A percentile compares a stretch with the other conserved stretches of the same genome.
Evolutionary conservation across 2,888 invertebrate genomes (phyloP).

Genomic region (Physocephala rufipes): DNA sequence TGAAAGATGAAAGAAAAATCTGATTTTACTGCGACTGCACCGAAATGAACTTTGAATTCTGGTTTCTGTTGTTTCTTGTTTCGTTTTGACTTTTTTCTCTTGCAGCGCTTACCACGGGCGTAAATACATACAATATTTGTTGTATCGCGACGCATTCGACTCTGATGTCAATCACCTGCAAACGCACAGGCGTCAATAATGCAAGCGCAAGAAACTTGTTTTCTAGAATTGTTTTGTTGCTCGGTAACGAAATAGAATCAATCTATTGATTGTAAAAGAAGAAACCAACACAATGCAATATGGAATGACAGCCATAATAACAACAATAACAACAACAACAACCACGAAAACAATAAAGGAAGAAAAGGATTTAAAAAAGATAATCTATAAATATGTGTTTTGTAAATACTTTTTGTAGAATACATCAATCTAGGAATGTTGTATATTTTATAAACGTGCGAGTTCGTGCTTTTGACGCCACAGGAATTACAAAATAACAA

Average conservation of each 20-base stretch:
- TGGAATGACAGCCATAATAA: background rate
- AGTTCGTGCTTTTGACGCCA: too few species aligned
- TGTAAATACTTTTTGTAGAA: background rate
- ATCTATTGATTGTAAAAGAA: too few species aligned
- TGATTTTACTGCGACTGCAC: conserved; percentile 18
- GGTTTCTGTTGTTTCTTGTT: conserved; percentile 16
- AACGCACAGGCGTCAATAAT: conserved; percentile 31
- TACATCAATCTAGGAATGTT: too few species aligned
- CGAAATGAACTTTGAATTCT: too few species aligned
- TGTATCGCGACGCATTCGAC: background rate
- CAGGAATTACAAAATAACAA: too few species aligned
- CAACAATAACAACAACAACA: background rate
- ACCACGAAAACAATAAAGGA: background rate
- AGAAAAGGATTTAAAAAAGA: background rate
- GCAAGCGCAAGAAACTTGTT: conserved; percentile 11
- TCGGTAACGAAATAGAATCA: background rate
- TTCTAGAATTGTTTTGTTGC: conserved; percentile 11
- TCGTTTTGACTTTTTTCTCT: conserved; percentile 1
- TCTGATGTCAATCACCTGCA: conserved; percentile 32
- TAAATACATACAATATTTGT: background rate
- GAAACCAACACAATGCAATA: background rate
- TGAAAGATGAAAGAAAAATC: background rate
- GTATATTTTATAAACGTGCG: too few species aligned
- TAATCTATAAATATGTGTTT: background rate
- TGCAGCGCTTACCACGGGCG: background rate